A percentile compares a stretch with the other conserved stretches of the same genome.
Conservation (phyloP, 2,113 vertebrate species). For the Antigone vipio region DNA sequence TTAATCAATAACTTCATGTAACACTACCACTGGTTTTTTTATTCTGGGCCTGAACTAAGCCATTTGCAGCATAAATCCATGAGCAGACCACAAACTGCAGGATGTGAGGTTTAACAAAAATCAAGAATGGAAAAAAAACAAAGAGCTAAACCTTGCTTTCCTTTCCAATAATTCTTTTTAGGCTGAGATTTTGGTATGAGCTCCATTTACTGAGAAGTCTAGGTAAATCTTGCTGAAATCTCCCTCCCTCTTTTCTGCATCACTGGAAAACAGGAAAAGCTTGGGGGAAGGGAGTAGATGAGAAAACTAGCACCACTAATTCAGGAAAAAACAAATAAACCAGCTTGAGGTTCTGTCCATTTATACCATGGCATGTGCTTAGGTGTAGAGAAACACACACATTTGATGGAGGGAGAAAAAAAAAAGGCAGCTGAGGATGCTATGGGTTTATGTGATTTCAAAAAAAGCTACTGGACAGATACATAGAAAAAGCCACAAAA, state of each 20-base stretch:
- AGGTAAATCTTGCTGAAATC: neutral
- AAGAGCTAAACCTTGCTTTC: neutral
- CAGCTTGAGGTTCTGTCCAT: neutral
- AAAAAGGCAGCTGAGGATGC: neutral
- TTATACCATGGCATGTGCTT: accelerated
- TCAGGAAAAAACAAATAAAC: neutral
- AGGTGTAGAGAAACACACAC: neutral
- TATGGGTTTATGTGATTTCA: neutral
- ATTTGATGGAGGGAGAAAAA: neutral
- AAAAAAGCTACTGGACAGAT: neutral
- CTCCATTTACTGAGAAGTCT: neutral
- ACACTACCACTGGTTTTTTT: neutral
- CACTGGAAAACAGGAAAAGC: neutral
- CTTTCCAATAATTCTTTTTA: neutral
- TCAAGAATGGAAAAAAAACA: neutral
- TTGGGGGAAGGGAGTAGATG: neutral
- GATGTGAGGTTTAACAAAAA: neutral
- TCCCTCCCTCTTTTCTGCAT: neutral
- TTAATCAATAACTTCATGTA: neutral
- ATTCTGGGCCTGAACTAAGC: neutral
- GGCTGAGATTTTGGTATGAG: neutral
- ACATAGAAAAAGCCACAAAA: neutral
- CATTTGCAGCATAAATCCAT: neutral
- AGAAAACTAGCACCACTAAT: neutral
- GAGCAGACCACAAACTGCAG: neutral